Conservation (phyloP, 92 coral and sea anemone species). For the Palythoa grandiflora region DNA sequence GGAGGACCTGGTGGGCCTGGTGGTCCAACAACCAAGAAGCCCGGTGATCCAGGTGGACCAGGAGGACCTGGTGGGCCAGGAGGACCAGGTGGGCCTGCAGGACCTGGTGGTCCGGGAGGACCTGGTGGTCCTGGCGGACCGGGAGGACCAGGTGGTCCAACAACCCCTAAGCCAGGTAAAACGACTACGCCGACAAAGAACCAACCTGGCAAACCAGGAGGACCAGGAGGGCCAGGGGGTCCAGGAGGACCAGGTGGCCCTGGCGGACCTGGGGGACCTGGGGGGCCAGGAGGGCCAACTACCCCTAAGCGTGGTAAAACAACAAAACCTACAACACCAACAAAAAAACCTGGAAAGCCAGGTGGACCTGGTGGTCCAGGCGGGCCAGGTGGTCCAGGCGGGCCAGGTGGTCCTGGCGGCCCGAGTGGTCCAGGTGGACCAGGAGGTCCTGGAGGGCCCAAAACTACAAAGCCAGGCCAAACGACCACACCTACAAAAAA, state of each 20-base stretch:
- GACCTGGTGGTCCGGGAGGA: constrained; percentile 83
- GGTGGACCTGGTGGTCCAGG: constrained; percentile 90
- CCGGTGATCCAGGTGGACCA: constrained; percentile 6
- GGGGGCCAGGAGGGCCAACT: constrained; percentile 64
- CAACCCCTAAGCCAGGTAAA: constrained; percentile 78
- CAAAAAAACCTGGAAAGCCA: constrained; percentile 73
- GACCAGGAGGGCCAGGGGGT: constrained; percentile 71
- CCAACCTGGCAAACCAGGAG: constrained; percentile 56
- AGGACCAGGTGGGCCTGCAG: constrained; percentile 76
- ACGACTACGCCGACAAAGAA: constrained; percentile 74
- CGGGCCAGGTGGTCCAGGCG: constrained; percentile 92
- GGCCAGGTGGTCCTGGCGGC: constrained; percentile 87
- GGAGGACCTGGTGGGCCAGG: constrained; percentile 63
- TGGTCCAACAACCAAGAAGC: constrained; percentile 23
- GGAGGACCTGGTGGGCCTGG: constrained; percentile 80
- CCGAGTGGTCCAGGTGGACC: constrained; percentile 93
- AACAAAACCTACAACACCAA: constrained; percentile 54
- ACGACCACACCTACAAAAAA: constrained; percentile 38
- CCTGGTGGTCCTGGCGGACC: constrained; percentile 79
- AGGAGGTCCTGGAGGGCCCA: constrained; percentile 86
- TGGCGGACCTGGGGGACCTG: constrained; percentile 78
- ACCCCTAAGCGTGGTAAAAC: constrained; percentile 67
- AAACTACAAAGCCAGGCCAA: constrained; percentile 26
- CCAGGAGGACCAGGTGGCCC: constrained; percentile 86
- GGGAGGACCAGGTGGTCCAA: constrained; percentile 87